Evolutionary conservation across 2,888 invertebrate species (phyloP).

Genomic region (Protophormia terraenovae): DNA sequence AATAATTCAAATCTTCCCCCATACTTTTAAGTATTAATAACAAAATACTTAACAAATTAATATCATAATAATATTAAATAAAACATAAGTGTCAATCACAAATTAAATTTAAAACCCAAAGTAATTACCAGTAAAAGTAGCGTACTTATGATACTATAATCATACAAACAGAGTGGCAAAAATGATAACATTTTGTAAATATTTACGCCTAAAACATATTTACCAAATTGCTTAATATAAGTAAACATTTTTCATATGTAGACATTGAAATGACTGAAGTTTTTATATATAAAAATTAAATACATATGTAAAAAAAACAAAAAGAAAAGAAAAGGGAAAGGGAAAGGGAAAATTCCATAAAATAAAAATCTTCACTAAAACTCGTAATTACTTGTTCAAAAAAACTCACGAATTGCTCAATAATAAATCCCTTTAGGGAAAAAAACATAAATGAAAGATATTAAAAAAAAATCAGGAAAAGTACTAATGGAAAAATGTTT

Average conservation of each 20-base stretch:
- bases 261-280: not conserved
- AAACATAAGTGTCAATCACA: too few species aligned
- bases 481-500: not conserved
- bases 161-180: not conserved
- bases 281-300: not conserved
- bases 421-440: not conserved
- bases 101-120: too few species aligned
- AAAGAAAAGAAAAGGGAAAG: not conserved
- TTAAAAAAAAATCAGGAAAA: not conserved
- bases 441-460: not conserved
- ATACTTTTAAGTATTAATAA: too few species aligned
- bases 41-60: too few species aligned
- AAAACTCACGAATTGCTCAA: conserved; percentile 6
- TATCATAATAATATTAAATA: too few species aligned
- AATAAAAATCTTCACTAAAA: not conserved
- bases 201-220: conserved; percentile 17
- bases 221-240: not conserved
- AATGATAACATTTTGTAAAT: not conserved
- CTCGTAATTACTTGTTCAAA: not conserved
- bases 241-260: not conserved
- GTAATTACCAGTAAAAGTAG: too few species aligned
- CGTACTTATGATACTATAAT: not conserved
- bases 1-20: too few species aligned
- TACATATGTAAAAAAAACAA: not conserved
- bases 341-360: not conserved